Percentiles rank a stretch among this genome's conserved stretches.
phyloP scores from a whole-genome alignment of 2,797 vertebrate species.

The Clamator glandarius region DNA sequence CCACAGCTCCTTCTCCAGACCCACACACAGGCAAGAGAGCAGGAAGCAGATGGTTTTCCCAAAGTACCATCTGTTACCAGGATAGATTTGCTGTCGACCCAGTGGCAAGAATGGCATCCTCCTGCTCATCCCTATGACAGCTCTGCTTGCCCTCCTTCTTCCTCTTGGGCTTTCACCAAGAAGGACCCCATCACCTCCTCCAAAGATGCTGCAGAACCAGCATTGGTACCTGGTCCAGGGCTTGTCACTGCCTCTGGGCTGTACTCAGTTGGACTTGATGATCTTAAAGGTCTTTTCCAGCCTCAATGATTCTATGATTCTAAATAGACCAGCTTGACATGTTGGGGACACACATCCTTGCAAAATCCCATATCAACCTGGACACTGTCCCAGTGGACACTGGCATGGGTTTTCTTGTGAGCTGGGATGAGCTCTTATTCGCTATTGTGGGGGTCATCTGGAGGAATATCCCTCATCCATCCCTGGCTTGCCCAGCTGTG shows the following conservation, averaged over 20 bases:
- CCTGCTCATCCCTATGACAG: neutral
- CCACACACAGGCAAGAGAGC: neutral
- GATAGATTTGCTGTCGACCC: neutral
- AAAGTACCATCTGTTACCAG: neutral
- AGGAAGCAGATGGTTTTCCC: neutral
- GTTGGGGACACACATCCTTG: neutral
- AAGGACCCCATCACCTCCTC: accelerated
- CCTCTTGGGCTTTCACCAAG: neutral
- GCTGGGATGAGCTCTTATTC: neutral
- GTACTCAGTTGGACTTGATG: neutral
- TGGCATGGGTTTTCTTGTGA: neutral
- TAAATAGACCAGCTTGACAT: neutral
- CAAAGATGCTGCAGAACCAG: neutral
- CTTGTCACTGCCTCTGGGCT: neutral
- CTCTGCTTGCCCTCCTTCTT: neutral
- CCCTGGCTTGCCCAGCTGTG: neutral
- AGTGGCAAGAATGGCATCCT: neutral
- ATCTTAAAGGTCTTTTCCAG: neutral
- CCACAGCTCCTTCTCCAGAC: neutral
- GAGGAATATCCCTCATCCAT: accelerated
- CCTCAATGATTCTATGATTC: neutral
- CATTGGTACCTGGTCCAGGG: accelerated
- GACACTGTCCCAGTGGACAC: neutral
- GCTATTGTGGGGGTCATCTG: neutral
- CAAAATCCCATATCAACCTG: neutral